Percentiles rank a stretch among this genome's conserved stretches.
These are phyloP conservation scores for Chesias legatella DNA, from an alignment of 2,888 invertebrate genomes.

Conservation along the genomic window DNA sequence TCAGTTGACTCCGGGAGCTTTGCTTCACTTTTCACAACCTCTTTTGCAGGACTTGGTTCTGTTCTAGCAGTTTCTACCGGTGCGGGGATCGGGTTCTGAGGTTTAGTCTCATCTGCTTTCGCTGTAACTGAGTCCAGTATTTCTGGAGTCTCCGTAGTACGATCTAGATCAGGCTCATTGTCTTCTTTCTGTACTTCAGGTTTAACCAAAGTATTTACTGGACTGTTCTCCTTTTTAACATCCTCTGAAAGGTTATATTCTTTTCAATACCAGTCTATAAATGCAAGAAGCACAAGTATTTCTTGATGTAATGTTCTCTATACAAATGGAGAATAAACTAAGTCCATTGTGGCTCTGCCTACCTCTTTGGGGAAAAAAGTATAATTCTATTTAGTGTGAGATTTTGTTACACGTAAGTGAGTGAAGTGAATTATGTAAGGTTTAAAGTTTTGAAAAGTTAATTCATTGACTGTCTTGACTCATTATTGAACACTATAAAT, in stretches of 20 bases:
- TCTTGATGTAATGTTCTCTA: too few species aligned
- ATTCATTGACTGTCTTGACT: too few species aligned
- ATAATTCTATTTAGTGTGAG: too few species aligned
- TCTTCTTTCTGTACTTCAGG: slow-evolving; percentile 20
- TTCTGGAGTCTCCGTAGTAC: slow-evolving; percentile 27
- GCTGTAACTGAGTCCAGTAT: slow-evolving; percentile 14
- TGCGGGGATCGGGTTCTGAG: not conserved
- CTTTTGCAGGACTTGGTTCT: slow-evolving; percentile 40
- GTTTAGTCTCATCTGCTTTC: slow-evolving; percentile 4
- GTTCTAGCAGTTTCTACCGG: slow-evolving; percentile 16
- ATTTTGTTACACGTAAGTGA: too few species aligned
- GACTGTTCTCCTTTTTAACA: slow-evolving; percentile 31
- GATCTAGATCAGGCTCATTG: slow-evolving; percentile 5
- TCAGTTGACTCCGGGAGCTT: slow-evolving; percentile 22
- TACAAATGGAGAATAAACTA: too few species aligned
- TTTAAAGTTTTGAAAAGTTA: too few species aligned
- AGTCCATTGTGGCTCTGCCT: too few species aligned
- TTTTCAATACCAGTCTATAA: too few species aligned
- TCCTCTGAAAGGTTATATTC: slow-evolving; percentile 42
- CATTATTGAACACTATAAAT: too few species aligned
- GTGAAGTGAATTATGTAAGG: too few species aligned
- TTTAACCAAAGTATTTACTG: slow-evolving; percentile 16
- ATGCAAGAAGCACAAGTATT: not conserved
- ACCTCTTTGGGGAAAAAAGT: too few species aligned
- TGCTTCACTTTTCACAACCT: slow-evolving; percentile 31